Base-by-base conservation (phyloP, 2,888 invertebrate genomes). In the Pardosa pseudoannulata region DNA sequence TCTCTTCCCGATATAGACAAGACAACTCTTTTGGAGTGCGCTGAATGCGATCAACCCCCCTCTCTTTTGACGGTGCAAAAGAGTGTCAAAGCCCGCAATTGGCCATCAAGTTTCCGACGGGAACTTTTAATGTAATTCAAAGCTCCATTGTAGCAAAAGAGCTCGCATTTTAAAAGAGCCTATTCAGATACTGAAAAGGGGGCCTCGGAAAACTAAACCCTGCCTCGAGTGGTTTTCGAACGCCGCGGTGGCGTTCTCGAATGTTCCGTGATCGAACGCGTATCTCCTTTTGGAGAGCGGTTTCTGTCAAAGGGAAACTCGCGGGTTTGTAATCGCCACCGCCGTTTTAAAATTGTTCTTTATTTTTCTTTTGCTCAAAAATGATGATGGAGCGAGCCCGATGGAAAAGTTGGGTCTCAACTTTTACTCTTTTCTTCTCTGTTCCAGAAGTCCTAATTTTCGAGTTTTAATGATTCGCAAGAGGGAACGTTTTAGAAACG, bases 221-320 rank as follows among this genome's bases (percentile, higher is more conserved):
- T 64, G 64, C 83, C 78, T 85, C 62, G 68, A 85, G 83, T 85
- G 83, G 83, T 85, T 85, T 85, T 68, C 83, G 83, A 85, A 85
- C 83, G 62, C 23, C 67, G 72, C 78, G 70, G 9, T 28, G 16
- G 23, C n/a, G 28, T 9, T 41, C 70, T 16, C 28, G 39, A 23
- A 27, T 23, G 23, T 16, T 28, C 16, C 16, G 28, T 19, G 65
- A 64, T 71, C 72, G 64, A 64, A 76, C 76, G 50, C 39, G 31
- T 71, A 39, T 71, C 39, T 76, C 82, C 65, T 70, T 39, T 50
- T 28, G 32, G n/a, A 32, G 5, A 31, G 83, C 83, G 83, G 83
- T 72, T 32, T 36, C 16, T 71, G 56, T 73, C 78, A 85, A 85
- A 78, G 83, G 65, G 68, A 76, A 75, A 73, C 19, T 9, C 50